Base-by-base conservation (phyloP, 2,888 invertebrate species). In the Venustoraphidia nigricollis region DNA sequence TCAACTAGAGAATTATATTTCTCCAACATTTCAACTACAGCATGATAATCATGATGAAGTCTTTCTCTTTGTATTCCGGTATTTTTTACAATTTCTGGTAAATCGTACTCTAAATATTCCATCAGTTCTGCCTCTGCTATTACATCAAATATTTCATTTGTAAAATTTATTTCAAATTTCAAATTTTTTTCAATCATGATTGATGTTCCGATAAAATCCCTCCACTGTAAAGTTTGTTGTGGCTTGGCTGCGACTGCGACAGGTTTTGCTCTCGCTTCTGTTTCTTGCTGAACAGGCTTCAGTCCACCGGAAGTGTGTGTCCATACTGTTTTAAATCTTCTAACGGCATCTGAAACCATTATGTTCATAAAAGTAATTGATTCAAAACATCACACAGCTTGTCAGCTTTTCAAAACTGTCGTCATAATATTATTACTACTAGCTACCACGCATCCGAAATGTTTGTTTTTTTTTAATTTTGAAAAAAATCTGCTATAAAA, bases 61-160 rank as follows among this genome's bases (percentile, higher is more conserved):
- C 77, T 70, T 36, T 76, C 66, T 54, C 77, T 79, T 55, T 81
- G 79, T 61, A 80, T 75, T 1, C 77, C 71, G 0, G 75, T 68
- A 49, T 73, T 71, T 40, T 71, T 66, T 13, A 81, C 59, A 3
- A 67, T 63, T 1, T 67, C 60, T 0, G 77, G 73, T 41, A 81
- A 55, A 36, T 67, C 58, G 53, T 74, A 79, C 2, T 83, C 83
- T 40, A 86, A 62, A 56, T 76, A 76, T 58, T 87, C 86, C 67
- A 89, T 72, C 2, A 85, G 66, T 62, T 84, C 83, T 1, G 83
- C 81, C 62, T 87, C 85, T 17, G 75, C 76, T 54, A 85, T 77
- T 1, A 79, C 66, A 48, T 78, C 74, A 56, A 84, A 84, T 34
- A 88, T 68, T 4, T 77, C 69, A 34, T 64, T 65, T 52, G 79